Base-by-base conservation (phyloP, 2,113 vertebrate species). In the Cyprinodon variegatus region DNA sequence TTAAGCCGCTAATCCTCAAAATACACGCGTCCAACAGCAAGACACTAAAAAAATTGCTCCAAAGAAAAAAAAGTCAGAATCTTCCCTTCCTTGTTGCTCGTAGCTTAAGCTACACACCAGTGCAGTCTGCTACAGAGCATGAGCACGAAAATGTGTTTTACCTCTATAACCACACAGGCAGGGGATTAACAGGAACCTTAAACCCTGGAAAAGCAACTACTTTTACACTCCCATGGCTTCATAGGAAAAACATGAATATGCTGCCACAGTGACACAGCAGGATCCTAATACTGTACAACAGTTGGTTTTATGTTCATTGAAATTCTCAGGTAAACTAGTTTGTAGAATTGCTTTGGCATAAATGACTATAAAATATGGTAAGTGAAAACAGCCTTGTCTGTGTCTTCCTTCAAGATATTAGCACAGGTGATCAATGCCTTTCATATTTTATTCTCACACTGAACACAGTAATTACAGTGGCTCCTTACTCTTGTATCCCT, bases 1-100 rank as follows among this genome's bases (percentile, higher is more conserved):
- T 95, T 94, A 95, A 94, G 91, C 87, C 92, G 93, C 94, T 95
- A 95, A 95, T 95, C 94, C 94, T 84, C 89, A 91, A 94, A 95
- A 94, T 94, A 95, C 93, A 94, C 88, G 91, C 88, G 84, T 92
- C 91, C 92, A 94, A 93, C 90, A 90, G 93, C 91, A 92, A 74
- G 71, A 91, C 89, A 83, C 86, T 81, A 81, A 88, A 82, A 78
- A 80, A 70, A 81, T 79, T 72, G 76, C 84, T 86, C 76, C 68
- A 87, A 83, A 80, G 72, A 89, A 87, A 79, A 80, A 89, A 93
- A 92, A 77, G 84, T 81, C 76, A 86, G 85, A 85, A 88, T 88
- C 84, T 92, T 90, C 65, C 78, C 83, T 88, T 91, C 75, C 79
- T 72, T 88, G 87, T 83, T 92, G 82, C 91, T 88, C 14, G 38